Conservation (phyloP, 2,888 invertebrate genomes). For the Trissolcus brochymenae region DNA sequence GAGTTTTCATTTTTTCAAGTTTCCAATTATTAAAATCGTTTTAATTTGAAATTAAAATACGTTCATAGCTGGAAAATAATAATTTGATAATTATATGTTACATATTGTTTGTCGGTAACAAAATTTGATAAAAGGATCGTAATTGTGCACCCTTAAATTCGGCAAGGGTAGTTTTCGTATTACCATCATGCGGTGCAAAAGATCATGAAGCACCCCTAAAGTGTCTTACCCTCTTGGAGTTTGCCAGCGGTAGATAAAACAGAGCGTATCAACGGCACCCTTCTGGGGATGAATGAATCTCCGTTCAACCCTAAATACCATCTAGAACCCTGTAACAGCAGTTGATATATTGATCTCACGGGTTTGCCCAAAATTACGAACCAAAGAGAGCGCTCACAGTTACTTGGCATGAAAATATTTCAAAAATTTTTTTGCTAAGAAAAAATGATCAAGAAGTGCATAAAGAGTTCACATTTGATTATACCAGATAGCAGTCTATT, state of each 20-base stretch:
- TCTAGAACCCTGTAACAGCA: constrained; percentile 38
- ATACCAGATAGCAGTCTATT: background rate
- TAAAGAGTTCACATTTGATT: background rate
- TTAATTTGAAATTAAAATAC: background rate
- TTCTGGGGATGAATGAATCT: constrained; percentile 40
- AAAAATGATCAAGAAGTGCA: too few relatives aligned
- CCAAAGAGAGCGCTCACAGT: constrained; percentile 23
- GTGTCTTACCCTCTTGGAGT: constrained; percentile 24
- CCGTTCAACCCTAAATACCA: constrained; percentile 21
- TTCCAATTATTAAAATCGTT: background rate
- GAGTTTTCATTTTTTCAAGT: background rate
- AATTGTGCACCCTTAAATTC: constrained; percentile 8
- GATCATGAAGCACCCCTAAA: constrained; percentile 52
- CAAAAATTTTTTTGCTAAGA: too few relatives aligned
- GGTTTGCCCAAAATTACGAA: background rate
- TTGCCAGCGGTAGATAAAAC: constrained; percentile 69
- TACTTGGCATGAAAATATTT: background rate
- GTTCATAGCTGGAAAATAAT: too few relatives aligned
- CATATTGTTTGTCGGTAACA: background rate
- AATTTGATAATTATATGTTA: background rate
- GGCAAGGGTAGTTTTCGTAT: constrained; percentile 54
- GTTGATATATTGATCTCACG: constrained; percentile 37
- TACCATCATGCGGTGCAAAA: constrained; percentile 68
- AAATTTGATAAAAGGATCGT: background rate
- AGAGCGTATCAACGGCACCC: constrained; percentile 61